Conservation (phyloP, 2,113 vertebrate genomes). For the Tricholaema leucomelas region DNA sequence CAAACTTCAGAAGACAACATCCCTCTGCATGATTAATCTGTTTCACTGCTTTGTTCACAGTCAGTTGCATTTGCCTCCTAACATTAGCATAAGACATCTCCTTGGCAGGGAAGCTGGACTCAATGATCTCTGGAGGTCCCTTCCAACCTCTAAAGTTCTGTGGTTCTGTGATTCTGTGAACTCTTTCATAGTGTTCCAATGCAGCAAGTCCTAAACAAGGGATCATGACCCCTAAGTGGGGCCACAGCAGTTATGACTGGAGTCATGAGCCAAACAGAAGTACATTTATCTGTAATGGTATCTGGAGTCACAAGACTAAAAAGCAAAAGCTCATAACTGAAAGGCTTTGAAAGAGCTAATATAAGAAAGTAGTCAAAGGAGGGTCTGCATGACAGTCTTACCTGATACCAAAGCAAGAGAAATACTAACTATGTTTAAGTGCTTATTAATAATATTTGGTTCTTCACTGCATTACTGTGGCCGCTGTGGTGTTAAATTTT, state of each 20-base stretch:
- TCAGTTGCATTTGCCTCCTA: background rate
- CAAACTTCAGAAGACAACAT: background rate
- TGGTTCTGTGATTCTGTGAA: too few species aligned
- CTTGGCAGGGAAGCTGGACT: too few species aligned
- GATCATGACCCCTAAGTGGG: background rate
- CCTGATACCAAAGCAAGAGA: background rate
- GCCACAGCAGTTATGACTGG: background rate
- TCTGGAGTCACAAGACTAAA: background rate
- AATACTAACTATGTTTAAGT: background rate
- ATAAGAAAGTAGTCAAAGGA: background rate
- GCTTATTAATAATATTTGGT: constrained; percentile 2
- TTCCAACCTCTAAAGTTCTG: too few species aligned
- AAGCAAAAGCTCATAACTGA: background rate
- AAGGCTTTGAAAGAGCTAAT: background rate
- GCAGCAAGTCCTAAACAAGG: background rate
- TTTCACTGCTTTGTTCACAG: background rate
- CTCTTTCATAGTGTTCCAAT: background rate
- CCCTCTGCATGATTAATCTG: background rate
- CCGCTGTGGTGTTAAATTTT: background rate
- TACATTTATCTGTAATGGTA: background rate
- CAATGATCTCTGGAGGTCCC: too few species aligned
- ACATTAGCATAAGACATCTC: background rate
- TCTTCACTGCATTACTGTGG: background rate
- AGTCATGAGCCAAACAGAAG: background rate
- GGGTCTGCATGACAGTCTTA: background rate